phyloP scores from a whole-genome alignment of 2,113 vertebrate species.

The Sapayoa aenigma region DNA sequence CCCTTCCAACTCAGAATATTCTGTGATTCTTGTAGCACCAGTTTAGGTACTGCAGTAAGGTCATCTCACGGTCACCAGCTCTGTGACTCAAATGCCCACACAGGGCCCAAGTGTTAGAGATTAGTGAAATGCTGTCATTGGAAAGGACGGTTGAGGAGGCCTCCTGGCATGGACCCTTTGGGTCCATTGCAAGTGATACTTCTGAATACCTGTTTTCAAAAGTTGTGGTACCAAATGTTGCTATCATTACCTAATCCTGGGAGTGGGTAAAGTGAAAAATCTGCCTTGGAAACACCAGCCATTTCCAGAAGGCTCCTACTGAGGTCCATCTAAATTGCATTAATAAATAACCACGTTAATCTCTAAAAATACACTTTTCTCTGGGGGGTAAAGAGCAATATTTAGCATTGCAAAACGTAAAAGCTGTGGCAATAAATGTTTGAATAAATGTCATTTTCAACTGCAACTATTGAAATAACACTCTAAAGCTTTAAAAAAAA shows the following conservation, averaged over 20 bases:
- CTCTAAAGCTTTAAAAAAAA: not conserved
- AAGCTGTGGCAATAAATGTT: not conserved
- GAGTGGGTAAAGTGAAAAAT: not conserved
- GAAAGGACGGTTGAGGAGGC: not conserved
- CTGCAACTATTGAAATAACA: not conserved
- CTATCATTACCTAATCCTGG: not conserved
- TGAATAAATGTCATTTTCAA: not conserved
- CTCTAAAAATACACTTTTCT: not conserved
- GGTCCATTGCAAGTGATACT: not conserved
- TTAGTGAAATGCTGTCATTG: not conserved
- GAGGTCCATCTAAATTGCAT: not conserved
- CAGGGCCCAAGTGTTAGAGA: accelerated
- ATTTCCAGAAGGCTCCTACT: not conserved
- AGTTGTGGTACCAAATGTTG: not conserved
- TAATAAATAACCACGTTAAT: not conserved
- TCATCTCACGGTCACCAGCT: not conserved
- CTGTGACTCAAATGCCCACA: not conserved
- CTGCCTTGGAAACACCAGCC: not conserved
- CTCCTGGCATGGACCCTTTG: not conserved
- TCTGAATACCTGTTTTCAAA: not conserved
- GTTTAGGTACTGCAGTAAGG: not conserved
- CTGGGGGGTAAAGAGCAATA: not conserved
- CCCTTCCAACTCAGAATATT: no score
- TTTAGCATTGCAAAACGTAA: not conserved
- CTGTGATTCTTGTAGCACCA: not conserved